These are phyloP conservation scores for Leucoraja ocellata DNA, from an alignment of 2,797 vertebrate species.

Conservation along the genomic window DNA sequence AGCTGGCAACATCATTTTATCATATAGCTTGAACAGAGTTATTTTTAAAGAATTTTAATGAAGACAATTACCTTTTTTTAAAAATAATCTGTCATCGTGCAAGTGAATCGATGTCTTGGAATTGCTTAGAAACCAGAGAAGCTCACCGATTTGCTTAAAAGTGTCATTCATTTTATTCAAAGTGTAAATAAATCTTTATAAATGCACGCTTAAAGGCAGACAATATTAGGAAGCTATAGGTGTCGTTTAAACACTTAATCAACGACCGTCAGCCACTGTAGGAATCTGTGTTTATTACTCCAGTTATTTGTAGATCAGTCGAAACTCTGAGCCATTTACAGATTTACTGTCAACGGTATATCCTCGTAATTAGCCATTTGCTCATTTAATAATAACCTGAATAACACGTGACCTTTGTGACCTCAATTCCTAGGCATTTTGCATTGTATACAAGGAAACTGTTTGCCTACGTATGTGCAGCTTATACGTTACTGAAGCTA, in stretches of 20 bases:
- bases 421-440: constrained; percentile 15
- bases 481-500: not conserved
- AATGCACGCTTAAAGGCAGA: not conserved
- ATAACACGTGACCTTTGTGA: no score
- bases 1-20: not conserved
- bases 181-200: constrained; percentile 11
- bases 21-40: not conserved
- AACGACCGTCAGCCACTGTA: not conserved
- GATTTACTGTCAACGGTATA: constrained; percentile 19
- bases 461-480: not conserved
- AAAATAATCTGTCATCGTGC: no score
- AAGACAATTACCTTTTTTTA: not conserved
- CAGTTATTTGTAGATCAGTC: not conserved
- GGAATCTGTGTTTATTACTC: not conserved
- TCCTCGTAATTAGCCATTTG: not conserved
- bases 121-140: not conserved
- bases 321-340: not conserved
- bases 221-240: not conserved
- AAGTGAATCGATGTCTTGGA: not conserved
- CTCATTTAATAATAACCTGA: not conserved
- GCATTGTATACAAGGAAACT: constrained; percentile 5
- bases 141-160: not conserved
- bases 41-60: not conserved
- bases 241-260: not conserved
- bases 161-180: constrained; percentile 28